Base-by-base conservation (phyloP, 2,888 invertebrate genomes). In the Zygaena filipendulae region DNA sequence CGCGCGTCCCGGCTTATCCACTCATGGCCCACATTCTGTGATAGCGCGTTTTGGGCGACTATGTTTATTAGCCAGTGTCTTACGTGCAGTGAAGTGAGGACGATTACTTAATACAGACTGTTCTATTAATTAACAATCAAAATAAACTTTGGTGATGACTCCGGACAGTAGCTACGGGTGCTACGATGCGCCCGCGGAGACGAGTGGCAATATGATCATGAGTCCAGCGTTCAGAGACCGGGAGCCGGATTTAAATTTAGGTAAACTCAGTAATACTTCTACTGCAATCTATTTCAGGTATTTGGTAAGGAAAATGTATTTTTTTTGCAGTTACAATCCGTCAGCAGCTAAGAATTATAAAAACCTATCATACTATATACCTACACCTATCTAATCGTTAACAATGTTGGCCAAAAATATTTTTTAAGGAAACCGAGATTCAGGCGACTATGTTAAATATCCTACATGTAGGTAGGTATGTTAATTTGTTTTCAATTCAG, bases 161-260 rank as follows among this genome's bases (percentile, higher is more conserved):
- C 85, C 87, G 58, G 87, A 87, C 63, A 87, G 86, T 64, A 84
- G 16, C 16, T 81, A 82, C 54, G 82, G 79, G 59, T 70, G 81
- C 60, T 79, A 74, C 52, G 79, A 77, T 55, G 66, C 68, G 62
- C 82, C 84, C 45, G 59, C 82, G 45, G 82, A 84, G 32, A 59
- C 82, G 45, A 82, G 84, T 32, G 71, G 79, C 36, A 82, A 84
- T 38, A 72, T 62, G 43, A 61, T 74, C 46, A 71, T 82, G 52
- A 63, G 60, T 45, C 58, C 72, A 40, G 59, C 52, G 43, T 71
- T 67, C 39, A 67, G 68, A 57, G 75, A 75, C 39, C 63, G 86
- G 35, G 88, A 88, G 58, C 88, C 88, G 18, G 87, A 86, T 46
- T 79, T 89, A 34, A 86, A 88, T 64, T 86, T 89, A 85, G 88